Percentiles rank a stretch among this genome's conserved stretches.
phyloP scores from a whole-genome alignment of 2,888 invertebrate genomes.

The Nineta flava region DNA sequence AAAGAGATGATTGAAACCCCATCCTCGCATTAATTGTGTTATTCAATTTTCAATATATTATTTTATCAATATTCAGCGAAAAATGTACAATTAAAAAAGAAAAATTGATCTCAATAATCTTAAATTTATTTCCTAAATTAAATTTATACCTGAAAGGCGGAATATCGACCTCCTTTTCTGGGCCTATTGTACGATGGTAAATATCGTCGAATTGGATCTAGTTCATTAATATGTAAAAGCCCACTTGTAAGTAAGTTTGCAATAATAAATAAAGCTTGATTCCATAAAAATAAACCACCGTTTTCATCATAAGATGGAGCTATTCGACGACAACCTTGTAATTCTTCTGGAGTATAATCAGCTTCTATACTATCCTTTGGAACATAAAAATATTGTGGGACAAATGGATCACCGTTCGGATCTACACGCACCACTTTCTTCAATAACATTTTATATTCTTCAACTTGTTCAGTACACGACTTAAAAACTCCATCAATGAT shows the following conservation, averaged over 20 bases:
- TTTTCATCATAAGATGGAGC: slow-evolving; percentile 28
- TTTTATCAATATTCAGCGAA: no score
- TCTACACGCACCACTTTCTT: slow-evolving; percentile 69
- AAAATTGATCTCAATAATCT: no score
- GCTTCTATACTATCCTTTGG: slow-evolving; percentile 36
- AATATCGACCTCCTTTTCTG: slow-evolving; percentile 79
- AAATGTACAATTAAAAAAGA: no score
- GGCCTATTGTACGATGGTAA: slow-evolving; percentile 93
- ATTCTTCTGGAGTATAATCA: slow-evolving; percentile 16
- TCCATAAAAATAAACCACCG: slow-evolving; percentile 71
- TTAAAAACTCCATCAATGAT: slow-evolving; percentile 91
- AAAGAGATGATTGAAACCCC: no score
- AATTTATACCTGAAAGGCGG: slow-evolving; percentile 79
- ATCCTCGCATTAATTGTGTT: no score
- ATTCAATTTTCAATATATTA: no score
- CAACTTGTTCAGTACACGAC: slow-evolving; percentile 75
- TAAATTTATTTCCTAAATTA: no score
- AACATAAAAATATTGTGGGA: slow-evolving; percentile 57
- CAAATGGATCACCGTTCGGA: slow-evolving; percentile 42
- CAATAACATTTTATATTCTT: slow-evolving; percentile 75
- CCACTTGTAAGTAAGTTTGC: slow-evolving; percentile 82
- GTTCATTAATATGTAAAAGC: slow-evolving; percentile 80
- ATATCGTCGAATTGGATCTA: slow-evolving; percentile 90
- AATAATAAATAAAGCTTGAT: slow-evolving; percentile 89
- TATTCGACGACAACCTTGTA: background rate